Percentiles rank a stretch among this genome's conserved stretches.
Conservation (phyloP, 2,888 invertebrate genomes). For the Lasioglossum leucozonium region DNA sequence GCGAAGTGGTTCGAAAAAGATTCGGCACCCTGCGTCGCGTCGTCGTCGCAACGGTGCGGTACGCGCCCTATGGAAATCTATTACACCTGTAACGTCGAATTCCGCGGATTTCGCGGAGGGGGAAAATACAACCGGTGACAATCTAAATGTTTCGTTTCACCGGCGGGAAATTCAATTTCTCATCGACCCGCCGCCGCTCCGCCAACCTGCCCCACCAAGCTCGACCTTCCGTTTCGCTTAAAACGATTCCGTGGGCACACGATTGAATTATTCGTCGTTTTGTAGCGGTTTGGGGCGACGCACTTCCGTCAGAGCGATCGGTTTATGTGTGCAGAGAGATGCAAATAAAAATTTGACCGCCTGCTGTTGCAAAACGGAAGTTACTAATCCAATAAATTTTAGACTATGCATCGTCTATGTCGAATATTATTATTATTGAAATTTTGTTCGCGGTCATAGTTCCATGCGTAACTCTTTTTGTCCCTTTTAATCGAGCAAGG, state of each 20-base stretch:
- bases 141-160: conserved; percentile 28
- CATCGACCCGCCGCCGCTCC: conserved; percentile 6
- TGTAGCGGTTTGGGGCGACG: not conserved
- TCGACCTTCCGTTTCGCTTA: conserved; percentile 3
- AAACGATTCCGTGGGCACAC: conserved; percentile 4
- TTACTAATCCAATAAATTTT: not conserved
- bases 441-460: not conserved
- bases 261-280: conserved; percentile 24
- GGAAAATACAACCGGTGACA: conserved; percentile 27
- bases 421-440: too few species aligned
- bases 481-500: conserved; percentile 19
- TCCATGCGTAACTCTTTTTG: conserved; percentile 9
- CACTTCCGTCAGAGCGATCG: not conserved
- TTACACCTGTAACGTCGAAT: conserved; percentile 50
- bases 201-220: not conserved
- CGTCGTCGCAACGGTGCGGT: not conserved
- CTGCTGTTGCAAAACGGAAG: not conserved
- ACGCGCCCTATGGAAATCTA: conserved; percentile 50
- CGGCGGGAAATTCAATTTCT: conserved; percentile 30
- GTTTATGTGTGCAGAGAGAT: not conserved
- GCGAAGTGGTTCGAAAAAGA: conserved; percentile 25
- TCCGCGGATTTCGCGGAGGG: conserved; percentile 18
- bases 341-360: not conserved
- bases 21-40: conserved; percentile 24
- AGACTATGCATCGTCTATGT: too few species aligned